Percentiles rank a stretch among this genome's conserved stretches.
phyloP scores from a whole-genome alignment of 92 coral and sea anemone genomes.

The Montipora capitata region DNA sequence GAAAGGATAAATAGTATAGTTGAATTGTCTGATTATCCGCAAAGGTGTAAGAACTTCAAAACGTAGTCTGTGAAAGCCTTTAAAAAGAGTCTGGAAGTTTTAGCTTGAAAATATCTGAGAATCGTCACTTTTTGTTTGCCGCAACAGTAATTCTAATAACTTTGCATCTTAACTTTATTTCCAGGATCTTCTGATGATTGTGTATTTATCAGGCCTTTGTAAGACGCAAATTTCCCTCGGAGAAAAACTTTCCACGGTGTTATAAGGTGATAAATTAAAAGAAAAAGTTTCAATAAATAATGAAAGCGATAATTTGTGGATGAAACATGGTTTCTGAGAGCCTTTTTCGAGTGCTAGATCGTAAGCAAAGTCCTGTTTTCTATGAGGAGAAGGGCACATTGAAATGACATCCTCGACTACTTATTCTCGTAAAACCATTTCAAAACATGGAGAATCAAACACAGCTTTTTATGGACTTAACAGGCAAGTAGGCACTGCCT shows the following conservation, averaged over 20 bases:
- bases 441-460: neutral
- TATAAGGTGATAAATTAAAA: conserved; percentile 32
- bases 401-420: neutral
- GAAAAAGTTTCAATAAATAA: neutral
- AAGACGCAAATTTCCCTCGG: conserved; percentile 96
- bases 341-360: neutral
- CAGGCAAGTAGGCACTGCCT: neutral
- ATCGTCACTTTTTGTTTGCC: neutral
- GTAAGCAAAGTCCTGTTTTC: neutral
- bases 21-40: no score
- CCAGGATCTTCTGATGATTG: conserved; percentile 98
- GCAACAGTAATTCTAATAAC: neutral
- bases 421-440: neutral
- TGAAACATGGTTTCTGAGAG: neutral
- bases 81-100: no score
- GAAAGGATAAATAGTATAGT: no score
- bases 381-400: neutral
- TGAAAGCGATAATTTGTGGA: neutral
- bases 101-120: no score
- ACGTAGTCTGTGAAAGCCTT: no score
- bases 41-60: no score
- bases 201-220: conserved; percentile 91
- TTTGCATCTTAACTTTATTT: neutral
- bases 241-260: conserved; percentile 87
- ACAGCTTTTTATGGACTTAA: neutral